A percentile compares a stretch with the other conserved stretches of the same genome.
phyloP scores from a whole-genome alignment of 1,140 invertebrate genomes.

The Zaprionus lachaisei region DNA sequence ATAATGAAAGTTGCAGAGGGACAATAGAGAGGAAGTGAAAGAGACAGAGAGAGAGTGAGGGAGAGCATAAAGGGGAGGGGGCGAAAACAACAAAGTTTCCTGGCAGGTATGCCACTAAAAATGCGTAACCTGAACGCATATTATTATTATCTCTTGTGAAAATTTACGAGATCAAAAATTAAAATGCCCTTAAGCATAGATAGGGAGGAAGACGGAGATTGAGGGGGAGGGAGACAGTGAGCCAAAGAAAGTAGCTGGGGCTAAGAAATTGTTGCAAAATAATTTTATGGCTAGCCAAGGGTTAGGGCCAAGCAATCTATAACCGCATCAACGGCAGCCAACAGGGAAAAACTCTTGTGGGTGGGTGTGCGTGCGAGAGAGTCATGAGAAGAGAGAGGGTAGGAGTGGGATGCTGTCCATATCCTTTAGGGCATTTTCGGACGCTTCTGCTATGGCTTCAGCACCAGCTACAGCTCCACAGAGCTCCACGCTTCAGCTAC shows the following conservation, averaged over 20 bases:
- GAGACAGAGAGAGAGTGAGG: slow-evolving; percentile 30
- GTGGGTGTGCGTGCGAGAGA: background rate
- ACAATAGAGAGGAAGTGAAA: slow-evolving; percentile 26
- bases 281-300: slow-evolving; percentile 77
- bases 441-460: slow-evolving; percentile 12
- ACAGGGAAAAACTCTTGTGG: slow-evolving; percentile 19
- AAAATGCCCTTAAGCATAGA: slow-evolving; percentile 70
- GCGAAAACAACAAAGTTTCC: slow-evolving; percentile 32
- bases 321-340: slow-evolving; percentile 61
- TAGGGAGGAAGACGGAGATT: background rate
- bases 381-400: background rate
- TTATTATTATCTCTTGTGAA: slow-evolving; percentile 81
- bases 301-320: slow-evolving; percentile 72
- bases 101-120: slow-evolving; percentile 58
- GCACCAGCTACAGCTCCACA: background rate
- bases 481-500: slow-evolving; percentile 71
- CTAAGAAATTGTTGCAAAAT: slow-evolving; percentile 81
- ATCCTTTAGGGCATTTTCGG: slow-evolving; percentile 72
- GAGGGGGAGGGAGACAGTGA: background rate
- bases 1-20: slow-evolving; percentile 54
- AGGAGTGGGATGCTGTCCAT: slow-evolving; percentile 43
- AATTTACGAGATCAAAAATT: slow-evolving; percentile 84
- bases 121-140: slow-evolving; percentile 74
- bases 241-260: slow-evolving; percentile 50
- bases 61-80: background rate